Conservation (phyloP, 2,888 invertebrate genomes). For the Lymantria dispar region DNA sequence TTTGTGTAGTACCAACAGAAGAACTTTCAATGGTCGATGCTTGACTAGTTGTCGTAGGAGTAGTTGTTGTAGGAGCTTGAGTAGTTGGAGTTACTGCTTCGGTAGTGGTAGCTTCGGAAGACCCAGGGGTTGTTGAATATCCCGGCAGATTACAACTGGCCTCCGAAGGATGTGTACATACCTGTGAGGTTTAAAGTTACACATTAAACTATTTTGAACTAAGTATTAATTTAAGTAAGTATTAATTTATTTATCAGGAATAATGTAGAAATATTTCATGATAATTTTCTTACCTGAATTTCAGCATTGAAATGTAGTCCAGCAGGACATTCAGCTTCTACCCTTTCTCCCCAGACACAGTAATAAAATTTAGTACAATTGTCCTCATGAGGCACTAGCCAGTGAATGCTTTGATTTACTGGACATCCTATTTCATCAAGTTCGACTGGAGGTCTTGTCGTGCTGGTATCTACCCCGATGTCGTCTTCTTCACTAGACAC, state of each 20-base stretch:
- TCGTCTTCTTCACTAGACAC: neutral
- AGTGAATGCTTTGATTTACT: slow-evolving; percentile 48
- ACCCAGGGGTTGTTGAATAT: neutral
- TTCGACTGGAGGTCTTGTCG: neutral
- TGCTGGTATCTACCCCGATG: neutral
- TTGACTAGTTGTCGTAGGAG: no score
- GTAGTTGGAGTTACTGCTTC: no score
- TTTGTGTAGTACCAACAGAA: neutral
- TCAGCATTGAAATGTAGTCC: slow-evolving; percentile 33
- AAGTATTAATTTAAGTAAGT: no score
- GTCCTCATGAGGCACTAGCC: no score
- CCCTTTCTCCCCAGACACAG: slow-evolving; percentile 34
- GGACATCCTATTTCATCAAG: neutral
- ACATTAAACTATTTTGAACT: no score
- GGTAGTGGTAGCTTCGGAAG: neutral
- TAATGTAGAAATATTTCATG: no score
- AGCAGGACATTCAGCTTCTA: slow-evolving; percentile 18
- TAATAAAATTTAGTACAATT: no score
- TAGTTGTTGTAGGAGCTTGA: no score
- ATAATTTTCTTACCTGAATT: slow-evolving; percentile 9
- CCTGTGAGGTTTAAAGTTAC: slow-evolving; percentile 38
- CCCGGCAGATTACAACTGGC: slow-evolving; percentile 46
- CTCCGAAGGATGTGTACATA: slow-evolving; percentile 42
- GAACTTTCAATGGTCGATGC: neutral
- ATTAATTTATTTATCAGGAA: no score